Percentiles rank a stretch among this genome's conserved stretches.
phyloP scores from a whole-genome alignment of 2,113 vertebrate species.

The Amazona vittata region DNA sequence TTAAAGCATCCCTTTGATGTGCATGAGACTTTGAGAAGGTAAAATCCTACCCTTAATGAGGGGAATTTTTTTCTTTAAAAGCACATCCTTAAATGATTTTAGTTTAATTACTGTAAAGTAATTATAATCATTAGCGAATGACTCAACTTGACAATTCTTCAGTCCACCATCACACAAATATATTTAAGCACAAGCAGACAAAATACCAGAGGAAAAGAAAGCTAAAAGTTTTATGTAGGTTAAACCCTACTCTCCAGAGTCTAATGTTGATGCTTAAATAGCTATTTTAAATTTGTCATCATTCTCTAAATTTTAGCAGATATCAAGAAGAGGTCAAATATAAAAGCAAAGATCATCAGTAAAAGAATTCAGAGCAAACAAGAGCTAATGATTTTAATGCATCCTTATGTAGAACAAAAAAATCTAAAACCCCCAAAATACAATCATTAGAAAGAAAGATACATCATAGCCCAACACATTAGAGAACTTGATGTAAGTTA shows the following conservation, averaged over 20 bases:
- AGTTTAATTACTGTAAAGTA: not conserved
- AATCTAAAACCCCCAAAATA: not conserved
- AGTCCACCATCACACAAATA: not conserved
- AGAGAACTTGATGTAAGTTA: not conserved
- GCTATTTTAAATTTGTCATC: not conserved
- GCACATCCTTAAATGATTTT: not conserved
- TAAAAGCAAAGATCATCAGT: slow-evolving; percentile 4
- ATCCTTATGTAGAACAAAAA: not conserved
- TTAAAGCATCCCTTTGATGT: not conserved
- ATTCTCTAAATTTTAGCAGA: not conserved
- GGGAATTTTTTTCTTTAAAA: not conserved
- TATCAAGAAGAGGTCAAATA: slow-evolving; percentile 5
- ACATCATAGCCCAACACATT: not conserved
- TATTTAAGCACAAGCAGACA: not conserved
- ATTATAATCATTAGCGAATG: not conserved
- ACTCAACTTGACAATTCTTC: not conserved
- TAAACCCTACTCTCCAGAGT: not conserved
- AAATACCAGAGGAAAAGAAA: not conserved
- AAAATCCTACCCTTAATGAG: not conserved
- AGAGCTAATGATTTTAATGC: not conserved
- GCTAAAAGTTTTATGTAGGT: not conserved
- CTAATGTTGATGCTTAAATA: not conserved
- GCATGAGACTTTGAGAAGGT: not conserved
- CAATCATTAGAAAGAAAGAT: not conserved
- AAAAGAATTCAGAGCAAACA: not conserved